These are phyloP conservation scores for Paelopatides confundens DNA, from an alignment of 53 echinoderm and acorn worm genomes.

Conservation along the genomic window DNA sequence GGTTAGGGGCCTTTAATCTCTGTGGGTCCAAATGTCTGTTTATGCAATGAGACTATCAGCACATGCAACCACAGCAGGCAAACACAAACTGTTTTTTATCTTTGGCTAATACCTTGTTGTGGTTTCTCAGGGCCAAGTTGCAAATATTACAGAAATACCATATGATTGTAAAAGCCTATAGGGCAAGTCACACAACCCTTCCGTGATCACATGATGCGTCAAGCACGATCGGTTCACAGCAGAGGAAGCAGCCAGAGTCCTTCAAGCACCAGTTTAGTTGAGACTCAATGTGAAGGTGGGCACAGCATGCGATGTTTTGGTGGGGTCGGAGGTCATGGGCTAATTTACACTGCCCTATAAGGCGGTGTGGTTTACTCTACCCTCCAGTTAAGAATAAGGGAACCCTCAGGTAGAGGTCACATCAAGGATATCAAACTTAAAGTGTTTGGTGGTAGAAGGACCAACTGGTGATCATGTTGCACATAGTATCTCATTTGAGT, in stretches of 20 bases:
- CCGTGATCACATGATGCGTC: background rate
- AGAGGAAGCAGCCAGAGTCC: background rate
- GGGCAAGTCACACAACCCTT: slow-evolving; percentile 10
- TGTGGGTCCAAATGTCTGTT: background rate
- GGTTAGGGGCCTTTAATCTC: background rate
- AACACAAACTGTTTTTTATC: slow-evolving; percentile 5
- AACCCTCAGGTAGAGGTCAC: background rate
- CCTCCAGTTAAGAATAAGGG: slow-evolving; percentile 30
- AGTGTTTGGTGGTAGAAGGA: slow-evolving; percentile 22
- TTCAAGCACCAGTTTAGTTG: slow-evolving; percentile 18
- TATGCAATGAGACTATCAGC: background rate
- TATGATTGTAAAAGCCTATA: slow-evolving; percentile 40
- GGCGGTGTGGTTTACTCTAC: slow-evolving; percentile 40
- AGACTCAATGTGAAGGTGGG: slow-evolving; percentile 41
- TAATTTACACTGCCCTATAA: slow-evolving; percentile 40
- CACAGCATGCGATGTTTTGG: slow-evolving; percentile 40
- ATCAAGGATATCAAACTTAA: slow-evolving; percentile 30
- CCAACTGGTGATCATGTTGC: slow-evolving; percentile 29
- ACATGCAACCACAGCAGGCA: slow-evolving; percentile 32
- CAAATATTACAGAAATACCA: slow-evolving; percentile 15
- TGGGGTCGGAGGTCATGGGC: slow-evolving; percentile 43
- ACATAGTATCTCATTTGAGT: background rate
- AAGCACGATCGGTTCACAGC: slow-evolving; percentile 3
- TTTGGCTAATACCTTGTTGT: background rate
- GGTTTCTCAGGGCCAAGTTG: slow-evolving; percentile 29